Percentiles rank a stretch among this genome's conserved stretches.
Conservation (phyloP, 2,797 vertebrate species). For the Trachurus trachurus region DNA sequence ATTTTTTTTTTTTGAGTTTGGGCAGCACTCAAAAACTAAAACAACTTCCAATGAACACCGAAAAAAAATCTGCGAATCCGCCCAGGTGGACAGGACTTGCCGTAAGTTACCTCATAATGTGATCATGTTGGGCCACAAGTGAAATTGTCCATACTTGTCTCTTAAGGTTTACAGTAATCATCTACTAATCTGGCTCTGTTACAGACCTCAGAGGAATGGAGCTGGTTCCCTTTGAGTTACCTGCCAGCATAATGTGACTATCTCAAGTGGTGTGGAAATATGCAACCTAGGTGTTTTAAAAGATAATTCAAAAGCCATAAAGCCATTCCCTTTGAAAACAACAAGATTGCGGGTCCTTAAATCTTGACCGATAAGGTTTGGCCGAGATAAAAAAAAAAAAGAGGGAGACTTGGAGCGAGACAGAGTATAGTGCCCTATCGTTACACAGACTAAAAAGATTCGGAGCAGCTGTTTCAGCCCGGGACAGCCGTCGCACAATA, state of each 20-base stretch:
- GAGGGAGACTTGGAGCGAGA: constrained; percentile 46
- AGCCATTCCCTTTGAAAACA: constrained; percentile 81
- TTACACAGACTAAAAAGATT: constrained; percentile 50
- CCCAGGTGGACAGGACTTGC: constrained; percentile 38
- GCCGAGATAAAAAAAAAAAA: constrained; percentile 76
- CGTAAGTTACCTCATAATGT: constrained; percentile 29
- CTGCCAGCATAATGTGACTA: constrained; percentile 67
- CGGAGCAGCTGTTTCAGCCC: constrained; percentile 54
- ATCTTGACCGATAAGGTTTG: constrained; percentile 74
- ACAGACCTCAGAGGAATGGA: constrained; percentile 47
- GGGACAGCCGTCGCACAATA: constrained; percentile 53
- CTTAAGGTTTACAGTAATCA: constrained; percentile 69
- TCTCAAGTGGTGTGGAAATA: constrained; percentile 73
- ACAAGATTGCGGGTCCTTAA: constrained; percentile 72
- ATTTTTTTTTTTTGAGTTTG: background rate
- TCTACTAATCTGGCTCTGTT: constrained; percentile 67
- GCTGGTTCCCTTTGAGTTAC: constrained; percentile 64
- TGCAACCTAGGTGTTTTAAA: constrained; percentile 79
- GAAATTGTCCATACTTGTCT: constrained; percentile 61
- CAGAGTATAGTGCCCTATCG: constrained; percentile 18
- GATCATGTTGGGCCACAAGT: constrained; percentile 52
- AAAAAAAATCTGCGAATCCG: constrained; percentile 34
- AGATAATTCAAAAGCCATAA: constrained; percentile 77
- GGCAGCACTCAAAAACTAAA: constrained; percentile 20
- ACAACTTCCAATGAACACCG: constrained; percentile 32